phyloP scores from a whole-genome alignment of 1,140 invertebrate genomes.

The Magallana ariakensis region DNA sequence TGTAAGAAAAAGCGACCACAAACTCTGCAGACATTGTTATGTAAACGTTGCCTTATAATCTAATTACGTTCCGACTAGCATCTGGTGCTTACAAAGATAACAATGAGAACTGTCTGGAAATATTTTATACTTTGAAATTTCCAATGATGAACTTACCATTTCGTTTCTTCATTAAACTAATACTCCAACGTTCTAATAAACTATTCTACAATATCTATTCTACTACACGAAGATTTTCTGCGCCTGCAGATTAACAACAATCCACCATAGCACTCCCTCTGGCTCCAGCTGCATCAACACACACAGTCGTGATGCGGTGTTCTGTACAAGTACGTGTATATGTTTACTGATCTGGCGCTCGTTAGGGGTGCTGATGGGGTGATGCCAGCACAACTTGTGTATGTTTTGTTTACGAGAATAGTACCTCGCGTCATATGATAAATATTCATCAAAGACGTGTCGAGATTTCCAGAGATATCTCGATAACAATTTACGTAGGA shows the following conservation, averaged over 20 bases:
- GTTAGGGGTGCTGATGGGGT: background rate
- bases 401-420: background rate
- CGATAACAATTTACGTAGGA: too few relatives aligned
- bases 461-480: too few relatives aligned
- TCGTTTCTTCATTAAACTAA: background rate
- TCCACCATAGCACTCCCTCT: background rate
- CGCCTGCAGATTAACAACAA: background rate
- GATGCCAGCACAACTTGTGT: background rate
- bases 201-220: too few relatives aligned
- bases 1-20: too few relatives aligned
- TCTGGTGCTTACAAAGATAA: too few relatives aligned
- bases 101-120: too few relatives aligned
- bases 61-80: background rate
- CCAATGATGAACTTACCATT: background rate
- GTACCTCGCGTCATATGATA: background rate
- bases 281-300: constrained; percentile 13
- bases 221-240: background rate
- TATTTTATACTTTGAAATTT: too few relatives aligned
- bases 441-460: too few relatives aligned
- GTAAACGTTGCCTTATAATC: too few relatives aligned
- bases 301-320: background rate
- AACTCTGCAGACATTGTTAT: too few relatives aligned
- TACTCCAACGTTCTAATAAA: too few relatives aligned
- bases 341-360: background rate
- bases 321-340: background rate